Evolutionary conservation across 2,113 vertebrate species (phyloP), one percentile per base, ranked within the genome.

Genomic region (Sturnus vulgaris): DNA sequence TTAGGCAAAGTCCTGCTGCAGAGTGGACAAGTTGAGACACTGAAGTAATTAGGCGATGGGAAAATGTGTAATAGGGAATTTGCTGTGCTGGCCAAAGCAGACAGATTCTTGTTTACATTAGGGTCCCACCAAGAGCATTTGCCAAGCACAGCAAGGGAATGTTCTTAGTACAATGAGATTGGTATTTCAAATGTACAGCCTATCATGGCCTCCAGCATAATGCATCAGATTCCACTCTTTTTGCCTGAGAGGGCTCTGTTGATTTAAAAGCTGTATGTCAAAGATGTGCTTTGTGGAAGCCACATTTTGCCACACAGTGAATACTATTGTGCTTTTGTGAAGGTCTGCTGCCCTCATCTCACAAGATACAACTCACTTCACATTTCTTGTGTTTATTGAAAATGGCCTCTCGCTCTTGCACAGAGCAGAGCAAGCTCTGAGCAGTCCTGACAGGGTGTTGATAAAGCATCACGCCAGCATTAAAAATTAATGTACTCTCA

Each of bases 121-220:
- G 44, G 79, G 63, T 82, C 82, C 68, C 44, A 66, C 33, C 17
- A 85, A 77, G 21, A 82, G 39, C 59, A 65, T 35, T 88, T 90
- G 87, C 78, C 78, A 90, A 95, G 35, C 50, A 59, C 46, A 72
- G 78, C 87, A 77, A 93, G 70, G 70, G 83, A 93, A 66, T n/a
- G 68, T 66, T 81, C 91, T 76, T 64, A 76, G 28, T 57, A 42
- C 28, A 86, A 95, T 37, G 80, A 47, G 60, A 25, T 5, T 55
- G 84, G 64, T 94, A 71, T 97, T 94, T 94, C 44, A 68, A 60
- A 79, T 0, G 1, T 30, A 59, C 40, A 61, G 64, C 33, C 57
- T 83, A 24, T 30, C 59, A 35, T 2, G 3, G 82, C 82, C 76
- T 90, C 7, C 0, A 71, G 63, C 37, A 64, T 52, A 89, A 87